Evolutionary conservation across 1,140 invertebrate species (phyloP).

Genomic region (Drosophila novamexicana): DNA sequence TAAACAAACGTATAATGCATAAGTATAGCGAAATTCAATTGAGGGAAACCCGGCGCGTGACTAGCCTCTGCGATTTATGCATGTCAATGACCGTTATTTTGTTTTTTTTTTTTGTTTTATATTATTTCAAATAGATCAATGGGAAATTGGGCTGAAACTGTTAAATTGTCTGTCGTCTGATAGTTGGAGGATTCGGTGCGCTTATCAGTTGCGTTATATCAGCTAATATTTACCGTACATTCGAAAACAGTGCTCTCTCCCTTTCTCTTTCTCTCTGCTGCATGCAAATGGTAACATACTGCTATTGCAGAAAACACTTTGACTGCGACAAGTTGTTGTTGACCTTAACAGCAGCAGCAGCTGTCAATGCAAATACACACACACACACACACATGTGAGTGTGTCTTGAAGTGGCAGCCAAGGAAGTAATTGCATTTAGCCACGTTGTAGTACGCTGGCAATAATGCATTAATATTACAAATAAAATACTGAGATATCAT

Average conservation of each 20-base stretch:
- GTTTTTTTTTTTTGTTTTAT: conserved; percentile 8
- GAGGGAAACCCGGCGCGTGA: conserved; percentile 63
- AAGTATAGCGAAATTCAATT: conserved; percentile 23
- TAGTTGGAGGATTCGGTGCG: conserved; percentile 8
- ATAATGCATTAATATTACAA: conserved; percentile 55
- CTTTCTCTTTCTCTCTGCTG: neutral
- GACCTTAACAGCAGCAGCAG: conserved; percentile 36
- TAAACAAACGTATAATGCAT: conserved; percentile 6
- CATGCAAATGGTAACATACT: neutral
- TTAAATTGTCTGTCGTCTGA: neutral
- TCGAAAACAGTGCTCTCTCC: neutral
- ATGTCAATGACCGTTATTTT: conserved; percentile 64
- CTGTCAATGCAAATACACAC: conserved; percentile 15
- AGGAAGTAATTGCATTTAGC: conserved; percentile 49
- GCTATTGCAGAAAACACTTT: conserved; percentile 40
- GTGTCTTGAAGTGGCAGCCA: conserved; percentile 1
- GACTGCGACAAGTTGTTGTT: conserved; percentile 34
- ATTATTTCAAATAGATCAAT: conserved; percentile 21
- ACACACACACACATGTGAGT: neutral
- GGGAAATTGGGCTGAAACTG: conserved; percentile 38
- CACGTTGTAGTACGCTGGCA: conserved; percentile 37
- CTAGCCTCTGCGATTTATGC: conserved; percentile 51
- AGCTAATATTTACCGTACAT: neutral
- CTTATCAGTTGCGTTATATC: conserved; percentile 34
- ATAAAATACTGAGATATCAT: conserved; percentile 41